Evolutionary conservation across 2,113 vertebrate genomes (phyloP).

Genomic region (Lasiurus borealis): DNA sequence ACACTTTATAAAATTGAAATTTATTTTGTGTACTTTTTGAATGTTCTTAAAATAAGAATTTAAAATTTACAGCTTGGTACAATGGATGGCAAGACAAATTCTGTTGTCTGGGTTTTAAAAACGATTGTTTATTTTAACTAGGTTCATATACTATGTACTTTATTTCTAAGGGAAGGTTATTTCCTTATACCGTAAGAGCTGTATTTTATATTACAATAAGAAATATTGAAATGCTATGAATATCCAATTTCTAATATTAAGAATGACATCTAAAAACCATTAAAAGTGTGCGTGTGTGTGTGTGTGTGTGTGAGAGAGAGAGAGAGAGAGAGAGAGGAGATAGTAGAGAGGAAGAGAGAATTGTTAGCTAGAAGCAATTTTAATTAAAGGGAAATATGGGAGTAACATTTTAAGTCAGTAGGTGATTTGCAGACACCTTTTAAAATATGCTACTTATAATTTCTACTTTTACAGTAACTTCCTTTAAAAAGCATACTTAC

Average conservation of each 20-base stretch:
- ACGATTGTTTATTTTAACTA: not conserved
- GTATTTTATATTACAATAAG: not conserved
- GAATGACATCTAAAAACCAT: not conserved
- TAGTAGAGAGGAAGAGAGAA: not conserved
- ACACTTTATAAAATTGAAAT: not conserved
- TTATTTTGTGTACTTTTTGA: not conserved
- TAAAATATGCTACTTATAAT: not conserved
- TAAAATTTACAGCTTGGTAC: not conserved
- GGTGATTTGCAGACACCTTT: not conserved
- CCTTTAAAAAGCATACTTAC: not conserved
- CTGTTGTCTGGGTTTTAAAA: not conserved
- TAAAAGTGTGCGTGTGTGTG: not conserved
- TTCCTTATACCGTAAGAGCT: not conserved
- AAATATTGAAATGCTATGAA: not conserved
- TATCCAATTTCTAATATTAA: not conserved
- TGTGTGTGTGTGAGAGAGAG: not conserved
- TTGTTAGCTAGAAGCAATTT: not conserved
- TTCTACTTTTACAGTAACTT: not conserved
- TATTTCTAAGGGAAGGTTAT: not conserved
- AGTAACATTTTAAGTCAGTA: not conserved
- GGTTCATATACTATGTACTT: not conserved
- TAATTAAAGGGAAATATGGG: not conserved
- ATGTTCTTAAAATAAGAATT: slow-evolving; percentile 47
- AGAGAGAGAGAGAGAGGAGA: not conserved
- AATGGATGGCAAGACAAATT: not conserved